A percentile compares a stretch with the other conserved stretches of the same genome.
Conservation (phyloP, 2,888 invertebrate genomes). For the Brenthis ino region DNA sequence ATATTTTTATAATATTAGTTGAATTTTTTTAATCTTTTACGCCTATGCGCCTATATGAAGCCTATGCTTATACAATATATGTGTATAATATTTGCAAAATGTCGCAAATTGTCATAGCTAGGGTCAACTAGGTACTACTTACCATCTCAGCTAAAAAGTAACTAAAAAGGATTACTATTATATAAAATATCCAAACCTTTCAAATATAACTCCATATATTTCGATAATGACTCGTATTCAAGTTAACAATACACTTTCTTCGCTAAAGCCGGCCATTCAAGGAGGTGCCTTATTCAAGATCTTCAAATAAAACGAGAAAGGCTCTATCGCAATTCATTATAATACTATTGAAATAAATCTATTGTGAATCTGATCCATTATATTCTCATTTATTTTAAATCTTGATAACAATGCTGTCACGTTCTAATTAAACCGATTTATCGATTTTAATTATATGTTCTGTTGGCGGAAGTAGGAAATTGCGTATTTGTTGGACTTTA, state of each 20-base stretch:
- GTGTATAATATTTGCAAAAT: neutral
- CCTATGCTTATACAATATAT: too few relatives aligned
- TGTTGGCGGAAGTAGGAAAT: neutral
- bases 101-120: too few relatives aligned
- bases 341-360: conserved; percentile 66
- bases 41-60: too few relatives aligned
- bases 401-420: conserved; percentile 42
- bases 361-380: conserved; percentile 66
- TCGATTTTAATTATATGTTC: conserved; percentile 12
- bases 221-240: conserved; percentile 67
- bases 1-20: too few relatives aligned
- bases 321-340: conserved; percentile 75
- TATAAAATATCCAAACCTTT: conserved; percentile 19
- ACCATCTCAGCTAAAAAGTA: conserved; percentile 1
- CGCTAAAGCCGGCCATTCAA: conserved; percentile 65
- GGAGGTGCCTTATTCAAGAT: conserved; percentile 67
- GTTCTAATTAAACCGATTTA: conserved; percentile 27
- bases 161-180: conserved; percentile 15
- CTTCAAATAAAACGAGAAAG: conserved; percentile 54
- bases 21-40: too few relatives aligned
- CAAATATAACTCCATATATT: conserved; percentile 45
- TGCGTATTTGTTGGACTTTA: neutral
- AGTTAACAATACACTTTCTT: conserved; percentile 63
- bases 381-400: conserved; percentile 63
- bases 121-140: too few relatives aligned